Evolutionary conservation across 2,888 invertebrate species (phyloP), one percentile per base, ranked within the genome.

Genomic region (Lepas anatifera): DNA sequence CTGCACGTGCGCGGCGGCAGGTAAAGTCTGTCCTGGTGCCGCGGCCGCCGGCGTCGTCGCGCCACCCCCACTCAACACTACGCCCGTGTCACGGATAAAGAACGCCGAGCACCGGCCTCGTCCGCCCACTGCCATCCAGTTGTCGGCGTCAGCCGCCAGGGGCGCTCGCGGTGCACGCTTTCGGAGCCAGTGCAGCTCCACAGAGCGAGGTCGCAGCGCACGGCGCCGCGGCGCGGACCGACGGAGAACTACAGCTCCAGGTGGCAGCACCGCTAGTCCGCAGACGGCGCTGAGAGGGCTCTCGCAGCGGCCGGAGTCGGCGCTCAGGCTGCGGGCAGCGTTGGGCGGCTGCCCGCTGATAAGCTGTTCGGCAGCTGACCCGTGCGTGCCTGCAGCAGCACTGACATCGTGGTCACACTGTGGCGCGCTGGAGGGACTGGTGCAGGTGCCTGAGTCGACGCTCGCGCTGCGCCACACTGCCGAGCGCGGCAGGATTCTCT

Each of bases 231-330:
- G 32, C 58, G 16, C 58, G 32, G 41, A 10, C 1, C 32, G 22
- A 16, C 58, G 58, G 18, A 6, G 18, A n/a, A n/a, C n/a, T 22
- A 32, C 48, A n/a, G 48, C 48, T 41, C 41, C 41, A 4, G 41
- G 41, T 41, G 41, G 41, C 43, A 13, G 8, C 48, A 8, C 48
- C 48, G 8, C 18, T 25, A 25, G 58, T 22, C 16, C 58, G 6
- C 32, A 58, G 6, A 18, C 18, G 18, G 6, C 18, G 58, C 58
- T 58, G 32, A 58, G 32, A 16, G 58, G 58, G 8, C 58, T 58
- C 6, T 58, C 58, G 58, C 58, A 58, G 58, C 58, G 58, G 58
- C 58, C 58, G 18, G 58, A 58, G 58, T 58, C 58, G 58, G 32
- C 58, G 32, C 58, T 58, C 58, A 32, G 58, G 18, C 58, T 58